Evolutionary conservation across 2,888 invertebrate species (phyloP).

Genomic region (Limenitis camilla): DNA sequence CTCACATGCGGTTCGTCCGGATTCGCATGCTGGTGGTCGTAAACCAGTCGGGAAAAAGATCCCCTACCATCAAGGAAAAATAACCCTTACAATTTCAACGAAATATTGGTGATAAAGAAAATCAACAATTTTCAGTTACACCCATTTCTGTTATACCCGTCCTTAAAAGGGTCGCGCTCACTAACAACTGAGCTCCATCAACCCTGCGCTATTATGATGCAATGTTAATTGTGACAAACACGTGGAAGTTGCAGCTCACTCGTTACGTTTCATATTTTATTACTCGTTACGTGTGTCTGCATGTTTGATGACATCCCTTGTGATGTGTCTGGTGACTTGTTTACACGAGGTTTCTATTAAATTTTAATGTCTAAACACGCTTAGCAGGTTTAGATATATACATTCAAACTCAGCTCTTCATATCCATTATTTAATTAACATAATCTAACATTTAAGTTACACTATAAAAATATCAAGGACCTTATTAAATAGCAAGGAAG

Average conservation of each 20-base stretch:
- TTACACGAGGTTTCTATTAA: neutral
- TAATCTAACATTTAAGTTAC: too few species aligned
- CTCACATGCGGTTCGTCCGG: too few species aligned
- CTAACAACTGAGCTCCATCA: constrained; percentile 32
- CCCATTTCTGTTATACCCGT: constrained; percentile 9
- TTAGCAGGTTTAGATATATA: too few species aligned
- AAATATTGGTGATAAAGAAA: neutral
- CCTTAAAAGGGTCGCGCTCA: constrained; percentile 34
- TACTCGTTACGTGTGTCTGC: constrained; percentile 20
- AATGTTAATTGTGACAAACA: constrained; percentile 33
- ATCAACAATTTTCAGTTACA: constrained; percentile 12
- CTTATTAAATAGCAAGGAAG: too few species aligned
- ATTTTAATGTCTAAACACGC: neutral
- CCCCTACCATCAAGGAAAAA: too few species aligned
- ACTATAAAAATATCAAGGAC: too few species aligned
- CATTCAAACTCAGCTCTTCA: too few species aligned
- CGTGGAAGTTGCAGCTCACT: constrained; percentile 14
- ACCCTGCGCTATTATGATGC: constrained; percentile 33
- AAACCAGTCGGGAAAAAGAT: too few species aligned
- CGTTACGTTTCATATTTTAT: constrained; percentile 11
- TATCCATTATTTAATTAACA: too few species aligned
- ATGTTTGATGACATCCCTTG: constrained; percentile 1
- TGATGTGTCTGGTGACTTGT: neutral
- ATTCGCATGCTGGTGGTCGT: too few species aligned
- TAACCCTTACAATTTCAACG: too few species aligned